Evolutionary conservation across 2,113 vertebrate genomes (phyloP).

Genomic region (Alethe castanea): DNA sequence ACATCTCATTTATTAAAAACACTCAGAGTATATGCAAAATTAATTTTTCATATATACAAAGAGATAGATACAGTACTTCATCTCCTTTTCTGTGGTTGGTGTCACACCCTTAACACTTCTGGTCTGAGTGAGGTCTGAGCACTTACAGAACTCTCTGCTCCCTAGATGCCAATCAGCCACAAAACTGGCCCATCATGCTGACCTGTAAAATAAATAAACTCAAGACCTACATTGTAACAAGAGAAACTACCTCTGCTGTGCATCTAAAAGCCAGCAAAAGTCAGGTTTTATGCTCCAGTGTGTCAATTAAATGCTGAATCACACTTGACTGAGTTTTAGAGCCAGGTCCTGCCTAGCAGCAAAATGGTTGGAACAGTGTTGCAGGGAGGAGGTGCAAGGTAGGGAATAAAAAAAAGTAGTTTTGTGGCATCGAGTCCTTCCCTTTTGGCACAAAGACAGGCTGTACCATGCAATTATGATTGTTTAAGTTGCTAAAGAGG

Average conservation of each 20-base stretch:
- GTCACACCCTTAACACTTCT: not conserved
- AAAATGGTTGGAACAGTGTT: not conserved
- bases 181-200: not conserved
- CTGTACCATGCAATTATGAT: not conserved
- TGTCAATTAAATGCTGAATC: slow-evolving; percentile 20
- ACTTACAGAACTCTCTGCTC: not conserved
- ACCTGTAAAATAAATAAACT: slow-evolving; percentile 31
- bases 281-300: not conserved
- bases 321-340: not conserved
- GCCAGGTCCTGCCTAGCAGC: not conserved
- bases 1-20: not conserved
- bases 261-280: not conserved
- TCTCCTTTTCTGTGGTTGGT: not conserved
- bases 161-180: not conserved
- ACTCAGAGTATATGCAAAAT: not conserved
- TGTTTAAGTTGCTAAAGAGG: not conserved
- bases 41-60: not conserved
- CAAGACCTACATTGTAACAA: not conserved
- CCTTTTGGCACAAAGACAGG: not conserved
- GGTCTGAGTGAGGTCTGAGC: not conserved
- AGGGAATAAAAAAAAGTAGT: not conserved
- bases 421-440: not conserved
- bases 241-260: not conserved
- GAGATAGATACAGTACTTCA: not conserved
- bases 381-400: not conserved